These are phyloP conservation scores for Leptopilina syphax DNA, from an alignment of 2,888 invertebrate genomes.

Conservation along the genomic window DNA sequence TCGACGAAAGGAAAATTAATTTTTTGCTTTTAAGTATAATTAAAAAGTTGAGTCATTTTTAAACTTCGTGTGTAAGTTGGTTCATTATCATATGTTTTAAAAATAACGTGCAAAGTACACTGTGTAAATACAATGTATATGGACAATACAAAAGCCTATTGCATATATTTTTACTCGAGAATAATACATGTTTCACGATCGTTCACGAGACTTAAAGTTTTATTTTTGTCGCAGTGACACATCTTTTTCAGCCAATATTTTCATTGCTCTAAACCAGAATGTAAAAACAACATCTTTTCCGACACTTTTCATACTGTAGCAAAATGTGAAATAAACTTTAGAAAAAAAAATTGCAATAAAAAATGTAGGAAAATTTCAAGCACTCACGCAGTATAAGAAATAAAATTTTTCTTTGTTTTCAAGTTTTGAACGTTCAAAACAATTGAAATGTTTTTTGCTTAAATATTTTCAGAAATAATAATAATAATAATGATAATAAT, in stretches of 20 bases:
- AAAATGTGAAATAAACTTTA: slow-evolving; percentile 4
- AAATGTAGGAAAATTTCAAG: not conserved
- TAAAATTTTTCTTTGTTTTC: too few relatives aligned
- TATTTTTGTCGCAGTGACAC: slow-evolving; percentile 33
- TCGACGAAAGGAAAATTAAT: not conserved
- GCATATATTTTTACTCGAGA: not conserved
- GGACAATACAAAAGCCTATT: slow-evolving; percentile 8
- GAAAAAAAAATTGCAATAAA: too few relatives aligned
- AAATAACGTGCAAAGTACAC: slow-evolving; percentile 6
- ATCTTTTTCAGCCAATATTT: slow-evolving; percentile 25
- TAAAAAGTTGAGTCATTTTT: slow-evolving; percentile 13
- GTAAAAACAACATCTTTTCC: slow-evolving; percentile 26
- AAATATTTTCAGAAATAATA: too few relatives aligned
- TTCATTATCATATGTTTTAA: slow-evolving; percentile 14
- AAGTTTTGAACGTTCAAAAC: too few relatives aligned
- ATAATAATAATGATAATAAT: too few relatives aligned
- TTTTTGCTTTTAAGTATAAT: not conserved
- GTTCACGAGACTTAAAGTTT: not conserved
- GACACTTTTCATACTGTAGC: too few relatives aligned
- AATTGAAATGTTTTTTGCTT: too few relatives aligned
- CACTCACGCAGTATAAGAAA: not conserved
- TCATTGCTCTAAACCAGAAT: not conserved
- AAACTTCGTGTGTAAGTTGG: not conserved
- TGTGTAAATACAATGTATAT: slow-evolving; percentile 3
- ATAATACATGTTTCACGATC: slow-evolving; percentile 21